Evolutionary conservation across 53 echinoderm and acorn worm genomes (phyloP).

Genomic region (Antedon mediterranea): DNA sequence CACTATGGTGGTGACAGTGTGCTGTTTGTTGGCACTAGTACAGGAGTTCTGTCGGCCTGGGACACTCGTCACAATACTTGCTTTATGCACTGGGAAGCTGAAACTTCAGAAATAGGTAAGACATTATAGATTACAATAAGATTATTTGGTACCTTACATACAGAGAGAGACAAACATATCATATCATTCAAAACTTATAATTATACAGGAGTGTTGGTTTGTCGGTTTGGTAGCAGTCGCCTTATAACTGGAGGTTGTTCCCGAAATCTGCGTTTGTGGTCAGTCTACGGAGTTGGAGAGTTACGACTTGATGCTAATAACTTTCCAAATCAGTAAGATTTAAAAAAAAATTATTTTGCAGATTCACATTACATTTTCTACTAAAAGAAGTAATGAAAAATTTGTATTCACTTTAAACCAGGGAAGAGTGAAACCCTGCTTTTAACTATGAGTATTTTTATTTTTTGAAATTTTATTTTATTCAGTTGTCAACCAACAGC

Average conservation of each 20-base stretch:
- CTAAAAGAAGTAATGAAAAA: too few species aligned
- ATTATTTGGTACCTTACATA: too few species aligned
- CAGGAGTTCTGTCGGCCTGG: conserved; percentile 90
- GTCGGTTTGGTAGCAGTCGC: conserved; percentile 90
- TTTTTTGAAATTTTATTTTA: too few species aligned
- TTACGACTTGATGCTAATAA: conserved; percentile 46
- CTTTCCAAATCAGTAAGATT: conserved; percentile 34
- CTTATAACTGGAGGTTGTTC: conserved; percentile 89
- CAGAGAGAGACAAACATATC: too few species aligned
- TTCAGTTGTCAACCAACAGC: too few species aligned
- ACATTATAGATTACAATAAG: too few species aligned
- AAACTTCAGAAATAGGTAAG: conserved; percentile 83
- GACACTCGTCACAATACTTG: conserved; percentile 93
- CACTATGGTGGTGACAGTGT: conserved; percentile 88
- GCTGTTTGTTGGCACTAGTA: conserved; percentile 80
- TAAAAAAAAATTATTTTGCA: too few species aligned
- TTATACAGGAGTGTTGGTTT: conserved; percentile 51
- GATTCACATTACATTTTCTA: too few species aligned
- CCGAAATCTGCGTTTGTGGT: conserved; percentile 65
- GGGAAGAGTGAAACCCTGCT: too few species aligned
- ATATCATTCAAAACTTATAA: too few species aligned
- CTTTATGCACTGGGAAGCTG: conserved; percentile 99
- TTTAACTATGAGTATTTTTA: too few species aligned
- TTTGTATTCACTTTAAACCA: too few species aligned
- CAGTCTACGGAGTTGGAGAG: conserved; percentile 79